Conservation (phyloP, 2,888 invertebrate genomes). For the Limnephilus lunatus region DNA sequence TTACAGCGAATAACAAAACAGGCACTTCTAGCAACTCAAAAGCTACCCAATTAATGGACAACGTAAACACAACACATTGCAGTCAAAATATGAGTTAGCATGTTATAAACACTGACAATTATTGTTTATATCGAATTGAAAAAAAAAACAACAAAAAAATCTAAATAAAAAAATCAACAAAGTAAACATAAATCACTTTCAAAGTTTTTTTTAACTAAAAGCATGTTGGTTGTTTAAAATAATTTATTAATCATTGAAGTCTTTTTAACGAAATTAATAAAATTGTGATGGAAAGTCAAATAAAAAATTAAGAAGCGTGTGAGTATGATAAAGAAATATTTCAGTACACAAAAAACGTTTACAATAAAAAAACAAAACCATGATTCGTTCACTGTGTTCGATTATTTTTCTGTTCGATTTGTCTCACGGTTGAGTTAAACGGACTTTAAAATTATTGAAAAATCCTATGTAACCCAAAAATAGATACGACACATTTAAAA, state of each 20-base stretch:
- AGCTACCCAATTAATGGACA: slow-evolving; percentile 10
- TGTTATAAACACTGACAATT: background rate
- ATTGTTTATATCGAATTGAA: background rate
- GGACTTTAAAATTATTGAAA: background rate
- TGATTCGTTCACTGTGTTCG: background rate
- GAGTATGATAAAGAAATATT: background rate
- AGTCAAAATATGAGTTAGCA: slow-evolving; percentile 17
- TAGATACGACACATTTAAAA: background rate
- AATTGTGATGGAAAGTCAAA: background rate
- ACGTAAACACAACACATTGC: slow-evolving; percentile 27
- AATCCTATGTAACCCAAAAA: background rate
- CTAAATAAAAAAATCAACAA: background rate
- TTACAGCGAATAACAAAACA: slow-evolving; percentile 7
- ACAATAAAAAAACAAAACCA: background rate
- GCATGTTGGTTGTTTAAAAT: too few relatives aligned
- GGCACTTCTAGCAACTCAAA: slow-evolving; percentile 26
- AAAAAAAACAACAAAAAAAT: background rate
- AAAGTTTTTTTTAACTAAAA: too few relatives aligned
- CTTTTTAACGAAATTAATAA: background rate
- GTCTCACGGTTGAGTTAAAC: background rate
- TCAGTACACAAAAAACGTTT: background rate
- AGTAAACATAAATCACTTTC: too few relatives aligned
- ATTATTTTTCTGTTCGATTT: background rate
- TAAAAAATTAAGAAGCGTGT: background rate
- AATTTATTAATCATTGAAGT: background rate